Conservation (phyloP, 2,113 vertebrate species). For the Lagopus leucura region DNA sequence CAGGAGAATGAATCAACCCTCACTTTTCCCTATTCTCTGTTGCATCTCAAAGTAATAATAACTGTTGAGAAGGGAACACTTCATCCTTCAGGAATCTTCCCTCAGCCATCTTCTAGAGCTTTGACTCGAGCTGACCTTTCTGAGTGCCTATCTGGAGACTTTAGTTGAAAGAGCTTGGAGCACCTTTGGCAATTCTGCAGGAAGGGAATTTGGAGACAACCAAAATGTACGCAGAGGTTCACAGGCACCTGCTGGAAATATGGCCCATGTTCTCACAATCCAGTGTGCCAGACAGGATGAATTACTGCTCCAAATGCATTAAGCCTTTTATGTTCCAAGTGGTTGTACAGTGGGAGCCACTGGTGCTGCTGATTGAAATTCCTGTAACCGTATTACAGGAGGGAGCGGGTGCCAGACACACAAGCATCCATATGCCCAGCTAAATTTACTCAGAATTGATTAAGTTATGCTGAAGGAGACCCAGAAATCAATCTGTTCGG, state of each 20-base stretch:
- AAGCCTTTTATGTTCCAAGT: not conserved
- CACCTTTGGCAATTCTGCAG: not conserved
- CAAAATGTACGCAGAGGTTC: not conserved
- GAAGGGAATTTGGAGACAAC: not conserved
- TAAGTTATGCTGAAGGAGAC: conserved; percentile 55
- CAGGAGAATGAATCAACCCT: not conserved
- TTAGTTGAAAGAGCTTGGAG: rapidly evolving
- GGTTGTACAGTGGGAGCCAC: not conserved
- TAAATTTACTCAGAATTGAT: conserved; percentile 64
- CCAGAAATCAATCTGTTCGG: conserved; percentile 70
- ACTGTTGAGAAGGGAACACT: not conserved
- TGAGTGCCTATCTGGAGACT: not conserved
- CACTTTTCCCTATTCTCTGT: not conserved
- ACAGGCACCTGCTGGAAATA: not conserved
- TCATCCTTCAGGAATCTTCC: not conserved
- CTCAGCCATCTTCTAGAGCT: not conserved
- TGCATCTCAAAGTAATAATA: not conserved
- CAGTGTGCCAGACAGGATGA: conserved; percentile 1
- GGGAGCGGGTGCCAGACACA: conserved; percentile 53
- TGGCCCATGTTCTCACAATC: not conserved
- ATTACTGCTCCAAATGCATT: conserved; percentile 20
- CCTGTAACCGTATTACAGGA: conserved; percentile 31
- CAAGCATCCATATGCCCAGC: conserved; percentile 57
- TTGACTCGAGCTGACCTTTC: not conserved
- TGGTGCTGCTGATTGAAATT: conserved; percentile 52